Evolutionary conservation across 2,888 invertebrate species (phyloP), one percentile per base, ranked within the genome.

Genomic region (Mylabris sibirica): DNA sequence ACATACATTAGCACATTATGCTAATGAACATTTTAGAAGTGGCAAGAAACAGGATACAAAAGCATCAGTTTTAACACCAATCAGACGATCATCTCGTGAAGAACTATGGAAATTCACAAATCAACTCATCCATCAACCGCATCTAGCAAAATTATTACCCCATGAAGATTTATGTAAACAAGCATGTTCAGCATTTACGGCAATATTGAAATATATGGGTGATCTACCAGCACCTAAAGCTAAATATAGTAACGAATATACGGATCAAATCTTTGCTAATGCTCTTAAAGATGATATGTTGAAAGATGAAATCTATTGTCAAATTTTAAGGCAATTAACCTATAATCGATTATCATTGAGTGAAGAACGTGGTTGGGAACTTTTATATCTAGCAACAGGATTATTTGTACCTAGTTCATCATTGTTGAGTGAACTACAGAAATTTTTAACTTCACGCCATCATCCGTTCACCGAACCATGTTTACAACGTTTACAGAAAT

Each of bases 321-420:
- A 98, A 85, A 89, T 98, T 70, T 94, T 98, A 91, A 94, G 96
- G 80, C 98, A 98, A 84, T 85, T 98, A 72, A 98, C 96, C 0
- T 93, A 92, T 76, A 98, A 98, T 84, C 89, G 92, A 73, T 92
- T 93, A 81, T 89, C 90, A 64, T 85, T 92, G 63, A 96, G 97
- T 81, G 96, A 96, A 83, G 96, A 97, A 83, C 88, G 94, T 68
- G 97, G 96, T 0, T 98, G 98, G 98, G 97, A 98, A 83, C 85
- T 98, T 70, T 90, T 98, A 90, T 98, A 97, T 93, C 86, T 98
- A 67, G 90, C 90, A 4, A 94, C 96, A 0, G 97, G 97, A 0
- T 87, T 95, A 60, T 96, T 96, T 85, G 88, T 92, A 11, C 96
- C 96, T 75, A 92, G 93, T 73, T 90, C 92, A 75, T 85, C 87